Base-by-base conservation (phyloP, 2,888 invertebrate genomes). In the Oligia fasciuncula region DNA sequence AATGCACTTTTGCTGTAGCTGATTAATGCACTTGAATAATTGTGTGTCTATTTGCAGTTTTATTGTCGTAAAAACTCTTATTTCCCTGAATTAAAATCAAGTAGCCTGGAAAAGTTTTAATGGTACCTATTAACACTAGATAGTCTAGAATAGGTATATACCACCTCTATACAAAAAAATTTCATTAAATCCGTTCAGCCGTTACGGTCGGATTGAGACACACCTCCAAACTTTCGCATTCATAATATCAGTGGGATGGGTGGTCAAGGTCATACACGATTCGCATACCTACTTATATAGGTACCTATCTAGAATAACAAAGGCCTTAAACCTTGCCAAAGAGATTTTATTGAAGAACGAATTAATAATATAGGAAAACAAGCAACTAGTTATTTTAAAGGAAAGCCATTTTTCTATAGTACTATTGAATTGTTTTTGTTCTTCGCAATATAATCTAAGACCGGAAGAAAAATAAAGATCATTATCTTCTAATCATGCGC, bases 151-250 rank as follows among this genome's bases (percentile, higher is more conserved):
- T 51, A 57, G 9, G 9, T 4, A 67, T 11, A 40, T 29, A 17
- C n/a, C 19, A 76, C 46, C 40, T 62, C 35, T 4, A 54, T 54
- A 54, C 43, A 68, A 29, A 40, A 68, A 29, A 40, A 68, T 35
- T 19, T 68, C n/a, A 78, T 51, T 77, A 17, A 71, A 46, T 70
- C 43, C 35, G 43, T 73, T 73, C 43, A 68, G 54, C 70, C 19
- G 74, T 69, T 75, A 75, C 81, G 68, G 75, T 72, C 71, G 62
- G 81, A 72, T 85, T 80, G 81, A 68, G 85, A 83, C 83, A 83
- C 85, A 80, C 85, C 83, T 84, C 85, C 74, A 69, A 85, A 83
- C 75, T 80, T 83, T 85, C 85, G 72, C 69, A 85, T 75, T 72
- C 49, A 73, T 83, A 85, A 60, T 71, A 72, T 29, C 68, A 84